Percentiles rank a stretch among this genome's conserved stretches.
Conservation (phyloP, 2,797 vertebrate genomes). For the Sebastes variabilis region DNA sequence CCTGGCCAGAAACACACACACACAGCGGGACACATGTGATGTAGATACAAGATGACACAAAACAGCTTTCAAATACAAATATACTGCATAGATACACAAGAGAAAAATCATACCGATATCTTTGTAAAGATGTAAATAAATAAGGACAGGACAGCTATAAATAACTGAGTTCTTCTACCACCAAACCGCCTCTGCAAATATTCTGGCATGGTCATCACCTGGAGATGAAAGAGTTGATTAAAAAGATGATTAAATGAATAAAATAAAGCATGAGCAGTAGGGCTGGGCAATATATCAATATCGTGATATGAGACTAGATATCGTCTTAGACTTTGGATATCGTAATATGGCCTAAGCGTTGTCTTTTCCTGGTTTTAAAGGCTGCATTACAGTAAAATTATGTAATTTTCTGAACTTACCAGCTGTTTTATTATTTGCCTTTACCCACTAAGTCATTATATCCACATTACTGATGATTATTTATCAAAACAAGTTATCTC, state of each 20-base stretch:
- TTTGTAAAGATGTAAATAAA: constrained; percentile 99
- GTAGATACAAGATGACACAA: neutral
- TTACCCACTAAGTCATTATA: too few relatives aligned
- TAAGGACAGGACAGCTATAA: constrained; percentile 90
- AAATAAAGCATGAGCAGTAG: neutral
- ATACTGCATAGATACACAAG: neutral
- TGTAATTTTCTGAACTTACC: too few relatives aligned
- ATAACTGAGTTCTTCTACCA: constrained; percentile 90
- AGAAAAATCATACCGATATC: constrained; percentile 88
- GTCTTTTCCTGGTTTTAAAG: too few relatives aligned
- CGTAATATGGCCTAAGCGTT: too few relatives aligned
- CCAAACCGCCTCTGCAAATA: constrained; percentile 91
- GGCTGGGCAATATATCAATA: too few relatives aligned
- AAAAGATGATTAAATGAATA: neutral
- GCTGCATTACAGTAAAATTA: too few relatives aligned
- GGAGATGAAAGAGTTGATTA: neutral
- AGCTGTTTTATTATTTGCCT: too few relatives aligned
- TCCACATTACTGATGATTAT: too few relatives aligned
- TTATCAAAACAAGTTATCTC: too few relatives aligned
- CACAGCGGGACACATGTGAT: neutral
- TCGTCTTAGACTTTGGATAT: too few relatives aligned
- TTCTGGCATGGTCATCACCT: constrained; percentile 98
- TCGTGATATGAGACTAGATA: too few relatives aligned
- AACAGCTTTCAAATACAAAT: neutral
- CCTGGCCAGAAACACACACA: constrained; percentile 72